Conservation (phyloP, 2,113 vertebrate species). For the Cyanoliseus patagonus region DNA sequence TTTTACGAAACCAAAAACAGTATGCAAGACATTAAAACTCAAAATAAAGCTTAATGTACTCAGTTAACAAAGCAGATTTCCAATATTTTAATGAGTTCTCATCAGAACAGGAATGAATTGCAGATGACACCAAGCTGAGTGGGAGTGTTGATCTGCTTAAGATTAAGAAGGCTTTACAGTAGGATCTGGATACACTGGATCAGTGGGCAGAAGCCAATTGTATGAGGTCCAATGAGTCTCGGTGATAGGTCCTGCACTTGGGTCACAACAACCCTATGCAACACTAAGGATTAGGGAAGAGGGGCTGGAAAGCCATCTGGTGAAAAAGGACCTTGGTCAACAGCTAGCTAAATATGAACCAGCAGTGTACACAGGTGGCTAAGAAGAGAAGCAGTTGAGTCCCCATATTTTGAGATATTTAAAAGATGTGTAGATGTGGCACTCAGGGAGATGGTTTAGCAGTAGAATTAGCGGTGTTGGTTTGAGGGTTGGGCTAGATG, state of each 20-base stretch:
- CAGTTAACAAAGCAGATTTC: neutral
- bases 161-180: rapidly evolving
- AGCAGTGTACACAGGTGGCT: neutral
- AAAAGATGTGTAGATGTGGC: neutral
- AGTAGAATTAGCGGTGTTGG: neutral
- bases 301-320: neutral
- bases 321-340: neutral
- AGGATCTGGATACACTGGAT: neutral
- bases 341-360: neutral
- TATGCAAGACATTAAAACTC: neutral
- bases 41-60: neutral
- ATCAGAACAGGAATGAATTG: neutral
- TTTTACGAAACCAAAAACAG: neutral
- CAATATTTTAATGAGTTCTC: neutral
- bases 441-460: neutral
- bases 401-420: neutral
- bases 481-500: neutral
- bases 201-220: rapidly evolving
- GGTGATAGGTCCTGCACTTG: no score
- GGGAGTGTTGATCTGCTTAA: neutral
- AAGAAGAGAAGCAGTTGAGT: neutral
- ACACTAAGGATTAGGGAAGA: neutral
- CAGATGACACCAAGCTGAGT: neutral
- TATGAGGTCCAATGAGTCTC: neutral
- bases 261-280: neutral